A percentile compares a stretch with the other conserved stretches of the same genome.
Conservation (phyloP, 1,140 invertebrate species). For the Odontomachus brunneus region DNA sequence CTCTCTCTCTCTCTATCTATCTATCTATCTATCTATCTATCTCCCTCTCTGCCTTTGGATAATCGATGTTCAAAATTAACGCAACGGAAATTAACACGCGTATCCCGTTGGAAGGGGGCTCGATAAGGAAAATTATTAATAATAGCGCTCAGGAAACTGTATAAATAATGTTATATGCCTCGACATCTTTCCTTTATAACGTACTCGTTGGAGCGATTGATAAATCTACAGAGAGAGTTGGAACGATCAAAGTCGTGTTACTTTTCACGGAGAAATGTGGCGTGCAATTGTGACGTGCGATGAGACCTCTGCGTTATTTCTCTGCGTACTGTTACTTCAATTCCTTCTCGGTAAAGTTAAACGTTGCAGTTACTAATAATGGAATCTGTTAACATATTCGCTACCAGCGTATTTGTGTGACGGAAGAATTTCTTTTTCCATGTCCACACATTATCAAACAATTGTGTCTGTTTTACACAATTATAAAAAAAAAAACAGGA, state of each 20-base stretch:
- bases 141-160: background rate
- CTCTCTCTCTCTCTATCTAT: no score
- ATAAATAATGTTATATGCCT: background rate
- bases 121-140: conserved; percentile 5
- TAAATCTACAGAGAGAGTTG: background rate
- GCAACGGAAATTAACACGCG: background rate
- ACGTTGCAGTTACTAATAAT: background rate
- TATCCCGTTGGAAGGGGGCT: background rate
- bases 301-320: no score
- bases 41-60: background rate
- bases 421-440: no score
- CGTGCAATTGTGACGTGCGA: background rate
- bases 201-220: background rate
- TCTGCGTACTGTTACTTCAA: background rate
- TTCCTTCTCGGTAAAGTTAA: background rate
- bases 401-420: no score
- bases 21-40: no score
- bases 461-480: no score
- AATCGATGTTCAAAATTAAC: conserved; percentile 19
- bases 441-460: no score
- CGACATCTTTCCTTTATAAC: background rate
- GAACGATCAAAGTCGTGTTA: background rate
- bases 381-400: background rate
- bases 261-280: background rate
- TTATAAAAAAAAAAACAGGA: no score